phyloP scores from a whole-genome alignment of 2,113 vertebrate species.

The Lonchura striata region DNA sequence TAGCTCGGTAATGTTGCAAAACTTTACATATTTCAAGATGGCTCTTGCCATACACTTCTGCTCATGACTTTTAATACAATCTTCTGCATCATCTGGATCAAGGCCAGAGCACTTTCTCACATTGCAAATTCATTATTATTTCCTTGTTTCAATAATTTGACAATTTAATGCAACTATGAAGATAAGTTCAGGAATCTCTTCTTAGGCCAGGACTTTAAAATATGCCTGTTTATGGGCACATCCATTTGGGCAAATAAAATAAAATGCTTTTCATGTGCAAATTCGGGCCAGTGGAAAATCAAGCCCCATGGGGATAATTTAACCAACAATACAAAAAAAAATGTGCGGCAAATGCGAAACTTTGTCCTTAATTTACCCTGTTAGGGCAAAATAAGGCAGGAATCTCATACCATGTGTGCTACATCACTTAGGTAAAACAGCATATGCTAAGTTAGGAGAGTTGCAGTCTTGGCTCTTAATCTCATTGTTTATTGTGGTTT shows the following conservation, averaged over 20 bases:
- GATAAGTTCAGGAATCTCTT: neutral
- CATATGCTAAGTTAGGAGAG: neutral
- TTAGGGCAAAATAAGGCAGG: neutral
- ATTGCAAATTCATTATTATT: neutral
- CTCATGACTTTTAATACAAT: neutral
- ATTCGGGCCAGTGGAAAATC: slow-evolving; percentile 39
- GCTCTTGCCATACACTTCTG: neutral
- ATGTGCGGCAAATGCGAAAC: slow-evolving; percentile 15
- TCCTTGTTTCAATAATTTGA: neutral
- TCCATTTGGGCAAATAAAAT: slow-evolving; percentile 9
- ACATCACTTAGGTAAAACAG: neutral
- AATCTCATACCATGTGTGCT: neutral
- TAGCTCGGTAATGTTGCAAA: neutral
- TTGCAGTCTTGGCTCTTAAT: neutral
- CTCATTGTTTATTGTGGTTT: slow-evolving; percentile 41
- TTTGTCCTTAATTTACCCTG: slow-evolving; percentile 50
- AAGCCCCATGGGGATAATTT: neutral
- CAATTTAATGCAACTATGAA: neutral
- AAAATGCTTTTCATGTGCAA: neutral
- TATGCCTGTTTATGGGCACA: neutral
- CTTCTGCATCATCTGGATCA: neutral
- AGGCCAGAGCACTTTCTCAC: neutral
- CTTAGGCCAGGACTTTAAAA: neutral
- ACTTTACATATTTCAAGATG: neutral
- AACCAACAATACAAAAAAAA: slow-evolving; percentile 32